Evolutionary conservation across 1,140 invertebrate genomes (phyloP), one percentile per base, ranked within the genome.

Genomic region (Temnothorax nylanderi): DNA sequence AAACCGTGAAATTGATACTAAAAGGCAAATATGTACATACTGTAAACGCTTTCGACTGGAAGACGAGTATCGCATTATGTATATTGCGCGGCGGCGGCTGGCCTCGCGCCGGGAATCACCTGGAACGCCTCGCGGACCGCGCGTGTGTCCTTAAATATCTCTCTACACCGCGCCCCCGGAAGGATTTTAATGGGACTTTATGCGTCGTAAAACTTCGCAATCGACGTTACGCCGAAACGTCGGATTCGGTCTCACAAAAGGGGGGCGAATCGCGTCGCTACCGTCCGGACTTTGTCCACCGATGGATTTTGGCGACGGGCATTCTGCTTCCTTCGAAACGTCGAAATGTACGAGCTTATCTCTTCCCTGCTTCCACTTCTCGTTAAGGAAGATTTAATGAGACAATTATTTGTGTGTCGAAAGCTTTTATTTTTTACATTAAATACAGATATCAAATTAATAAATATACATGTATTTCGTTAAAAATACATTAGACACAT

Each of bases 1-100:
- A 84, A 84, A 84, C 51, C 69, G 69, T 84, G 80, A 84, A 84
- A 84, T 74, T 84, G 80, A 84, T 75, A 84, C 69, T 75, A 84
- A 74, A 75, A 84, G 44, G 69, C 67, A 84, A 75, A 84, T 84
- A 84, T 84, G 80, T 84, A 84, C 69, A 84, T 74, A 75, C 69
- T 74, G 69, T 60, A 60, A 74, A 84, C 69, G 80, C 37, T 84
- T 74, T 84, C 69, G 54, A 84, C 80, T 84, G 69, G 54, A 84
- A 82, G 80, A 82, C 67, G 67, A 84, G 69, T 75, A 84, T 84
- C 69, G 54, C 54, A 60, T 75, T 84, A 84, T 82, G 69, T 75
- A 84, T 84, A 75, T 75, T 82, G 49, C 37, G 41, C 18, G 41
- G 34, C 77, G 34, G 47, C 77, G 64, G 64, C 21, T 69, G 64